A percentile compares a stretch with the other conserved stretches of the same genome.
Evolutionary conservation across 30 jellyfish, hydroid and myxozoan genomes (phyloP).

Genomic region (Aurelia aurita): DNA sequence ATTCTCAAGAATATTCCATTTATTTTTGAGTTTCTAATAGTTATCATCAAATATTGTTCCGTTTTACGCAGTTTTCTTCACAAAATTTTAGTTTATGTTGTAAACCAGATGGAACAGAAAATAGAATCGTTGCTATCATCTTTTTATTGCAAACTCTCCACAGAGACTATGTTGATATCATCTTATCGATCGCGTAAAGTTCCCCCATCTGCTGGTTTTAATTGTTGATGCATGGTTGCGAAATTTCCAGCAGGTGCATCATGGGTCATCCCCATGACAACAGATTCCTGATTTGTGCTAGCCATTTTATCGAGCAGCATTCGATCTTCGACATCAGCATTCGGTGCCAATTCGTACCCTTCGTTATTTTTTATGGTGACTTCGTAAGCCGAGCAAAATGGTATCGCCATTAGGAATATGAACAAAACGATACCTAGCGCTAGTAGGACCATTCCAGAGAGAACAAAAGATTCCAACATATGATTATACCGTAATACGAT

Average conservation of each 20-base stretch:
- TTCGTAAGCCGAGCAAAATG: conserved; percentile 62
- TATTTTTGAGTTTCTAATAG: too few species aligned
- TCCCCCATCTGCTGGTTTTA: conserved; percentile 53
- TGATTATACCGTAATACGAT: conserved; percentile 34
- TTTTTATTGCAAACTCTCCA: too few species aligned
- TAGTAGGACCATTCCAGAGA: conserved; percentile 68
- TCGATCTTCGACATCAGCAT: conserved; percentile 38
- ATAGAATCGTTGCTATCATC: too few species aligned
- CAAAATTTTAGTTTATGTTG: too few species aligned
- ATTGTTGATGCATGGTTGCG: conserved; percentile 54
- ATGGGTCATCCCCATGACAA: conserved; percentile 53
- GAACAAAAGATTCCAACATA: conserved; percentile 65
- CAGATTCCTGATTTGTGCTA: conserved; percentile 11
- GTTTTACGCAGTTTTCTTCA: too few species aligned
- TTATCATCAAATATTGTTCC: too few species aligned
- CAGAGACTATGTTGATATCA: too few species aligned
- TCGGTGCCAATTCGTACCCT: conserved; percentile 58
- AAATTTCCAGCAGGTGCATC: conserved; percentile 71
- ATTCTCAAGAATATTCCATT: too few species aligned
- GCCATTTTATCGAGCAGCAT: background rate
- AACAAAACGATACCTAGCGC: conserved; percentile 63
- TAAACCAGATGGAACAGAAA: too few species aligned
- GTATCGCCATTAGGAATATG: conserved; percentile 31
- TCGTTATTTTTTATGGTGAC: conserved; percentile 27
- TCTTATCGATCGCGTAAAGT: too few species aligned